phyloP scores from a whole-genome alignment of 2,797 vertebrate genomes.

The Sebastiscus albofasciatus region DNA sequence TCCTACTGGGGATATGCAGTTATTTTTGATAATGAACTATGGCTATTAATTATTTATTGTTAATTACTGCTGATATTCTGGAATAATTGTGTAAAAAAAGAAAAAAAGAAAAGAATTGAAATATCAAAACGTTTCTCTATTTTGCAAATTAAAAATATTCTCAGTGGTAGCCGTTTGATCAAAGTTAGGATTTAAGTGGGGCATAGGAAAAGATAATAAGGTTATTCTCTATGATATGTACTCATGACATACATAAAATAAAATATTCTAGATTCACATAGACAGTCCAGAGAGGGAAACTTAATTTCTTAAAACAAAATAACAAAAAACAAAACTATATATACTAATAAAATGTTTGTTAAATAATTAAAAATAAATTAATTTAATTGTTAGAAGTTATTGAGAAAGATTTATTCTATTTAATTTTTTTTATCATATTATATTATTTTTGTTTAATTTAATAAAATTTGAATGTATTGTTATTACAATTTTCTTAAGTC shows the following conservation, averaged over 20 bases:
- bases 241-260: background rate
- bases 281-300: background rate
- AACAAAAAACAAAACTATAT: background rate
- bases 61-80: background rate
- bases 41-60: background rate
- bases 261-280: background rate
- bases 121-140: background rate
- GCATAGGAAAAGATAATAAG: background rate
- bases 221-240: background rate
- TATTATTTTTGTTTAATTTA: background rate
- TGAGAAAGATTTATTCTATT: too few relatives aligned
- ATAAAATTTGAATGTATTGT: background rate
- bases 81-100: background rate
- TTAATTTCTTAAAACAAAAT: background rate
- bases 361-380: background rate
- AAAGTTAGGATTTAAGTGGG: too few relatives aligned
- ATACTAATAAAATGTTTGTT: background rate
- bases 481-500: background rate
- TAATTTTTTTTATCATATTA: too few relatives aligned
- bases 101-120: background rate
- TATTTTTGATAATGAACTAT: conserved; percentile 22
- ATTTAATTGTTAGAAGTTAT: background rate
- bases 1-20: conserved; percentile 5
- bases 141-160: background rate
- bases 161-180: background rate